Conservation (phyloP, 2,888 invertebrate species). For the Tortrix viridana region DNA sequence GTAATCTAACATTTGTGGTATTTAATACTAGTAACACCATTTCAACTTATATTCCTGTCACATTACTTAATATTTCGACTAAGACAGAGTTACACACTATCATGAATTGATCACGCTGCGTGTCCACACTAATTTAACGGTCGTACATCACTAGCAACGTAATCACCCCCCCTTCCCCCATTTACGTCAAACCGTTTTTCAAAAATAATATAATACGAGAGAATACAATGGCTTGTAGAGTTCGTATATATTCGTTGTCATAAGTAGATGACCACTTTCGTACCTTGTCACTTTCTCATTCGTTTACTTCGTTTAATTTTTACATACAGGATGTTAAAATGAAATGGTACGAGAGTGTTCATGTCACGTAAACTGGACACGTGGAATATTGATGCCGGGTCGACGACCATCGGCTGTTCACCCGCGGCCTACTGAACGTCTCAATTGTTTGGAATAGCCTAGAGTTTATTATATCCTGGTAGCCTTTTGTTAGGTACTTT, state of each 20-base stretch:
- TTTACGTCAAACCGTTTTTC: neutral
- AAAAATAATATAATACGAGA: conserved; percentile 4
- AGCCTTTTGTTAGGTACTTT: neutral
- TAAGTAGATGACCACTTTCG: no score
- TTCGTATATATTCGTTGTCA: no score
- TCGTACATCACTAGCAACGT: neutral
- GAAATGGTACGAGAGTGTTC: no score
- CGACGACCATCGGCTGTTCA: conserved; percentile 53
- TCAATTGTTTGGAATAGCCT: conserved; percentile 8
- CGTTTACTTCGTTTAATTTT: no score
- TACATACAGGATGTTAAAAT: no score
- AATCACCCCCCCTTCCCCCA: neutral
- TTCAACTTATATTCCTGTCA: neutral
- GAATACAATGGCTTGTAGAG: no score
- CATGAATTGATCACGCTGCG: conserved; percentile 12
- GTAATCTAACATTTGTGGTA: no score
- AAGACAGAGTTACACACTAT: conserved; percentile 1
- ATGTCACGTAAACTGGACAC: neutral
- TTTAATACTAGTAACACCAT: no score
- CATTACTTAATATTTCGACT: neutral
- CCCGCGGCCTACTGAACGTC: conserved; percentile 39
- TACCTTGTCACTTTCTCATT: no score
- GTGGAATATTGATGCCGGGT: conserved; percentile 49
- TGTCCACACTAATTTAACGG: neutral
- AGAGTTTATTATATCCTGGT: neutral